A percentile compares a stretch with the other conserved stretches of the same genome.
These are phyloP conservation scores for Ancistrus triradiatus DNA, from an alignment of 2,113 vertebrate genomes.

Conservation along the genomic window DNA sequence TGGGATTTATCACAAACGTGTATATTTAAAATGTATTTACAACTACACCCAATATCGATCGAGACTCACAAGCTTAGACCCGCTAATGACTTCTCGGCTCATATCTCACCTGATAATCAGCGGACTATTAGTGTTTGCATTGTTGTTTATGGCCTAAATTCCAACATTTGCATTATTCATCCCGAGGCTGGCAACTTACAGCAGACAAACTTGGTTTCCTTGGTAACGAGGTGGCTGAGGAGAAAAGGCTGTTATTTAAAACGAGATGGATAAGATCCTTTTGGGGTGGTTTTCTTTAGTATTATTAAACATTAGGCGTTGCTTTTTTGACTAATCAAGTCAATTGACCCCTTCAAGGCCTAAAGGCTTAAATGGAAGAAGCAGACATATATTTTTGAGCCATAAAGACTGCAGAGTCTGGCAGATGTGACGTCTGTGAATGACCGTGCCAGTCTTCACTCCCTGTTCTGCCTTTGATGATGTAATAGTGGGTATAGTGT, in stretches of 20 bases:
- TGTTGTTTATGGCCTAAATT: slow-evolving; percentile 21
- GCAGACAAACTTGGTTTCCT: slow-evolving; percentile 8
- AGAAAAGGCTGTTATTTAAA: slow-evolving; percentile 34
- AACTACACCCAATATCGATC: too few species aligned
- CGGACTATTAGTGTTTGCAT: not conserved
- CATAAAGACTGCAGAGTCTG: slow-evolving; percentile 10
- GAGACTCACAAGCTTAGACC: too few species aligned
- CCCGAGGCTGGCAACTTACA: not conserved
- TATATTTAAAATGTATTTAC: slow-evolving; percentile 17
- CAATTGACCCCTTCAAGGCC: not conserved
- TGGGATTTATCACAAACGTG: slow-evolving; percentile 24
- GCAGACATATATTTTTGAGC: slow-evolving; percentile 7
- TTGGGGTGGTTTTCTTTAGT: too few species aligned
- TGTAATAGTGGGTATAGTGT: slow-evolving; percentile 32
- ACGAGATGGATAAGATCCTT: slow-evolving; percentile 21
- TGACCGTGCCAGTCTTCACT: not conserved
- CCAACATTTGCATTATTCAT: slow-evolving; percentile 39
- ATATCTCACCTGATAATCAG: slow-evolving; percentile 16
- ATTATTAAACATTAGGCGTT: slow-evolving; percentile 11
- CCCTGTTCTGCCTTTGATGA: slow-evolving; percentile 32
- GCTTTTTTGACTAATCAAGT: slow-evolving; percentile 11
- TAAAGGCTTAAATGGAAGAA: not conserved
- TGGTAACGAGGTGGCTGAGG: slow-evolving; percentile 26
- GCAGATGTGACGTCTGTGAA: slow-evolving; percentile 16
- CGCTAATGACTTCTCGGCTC: slow-evolving; percentile 8